Evolutionary conservation across 2,797 vertebrate genomes (phyloP), one percentile per base, ranked within the genome.

Genomic region (Babyrousa celebensis): DNA sequence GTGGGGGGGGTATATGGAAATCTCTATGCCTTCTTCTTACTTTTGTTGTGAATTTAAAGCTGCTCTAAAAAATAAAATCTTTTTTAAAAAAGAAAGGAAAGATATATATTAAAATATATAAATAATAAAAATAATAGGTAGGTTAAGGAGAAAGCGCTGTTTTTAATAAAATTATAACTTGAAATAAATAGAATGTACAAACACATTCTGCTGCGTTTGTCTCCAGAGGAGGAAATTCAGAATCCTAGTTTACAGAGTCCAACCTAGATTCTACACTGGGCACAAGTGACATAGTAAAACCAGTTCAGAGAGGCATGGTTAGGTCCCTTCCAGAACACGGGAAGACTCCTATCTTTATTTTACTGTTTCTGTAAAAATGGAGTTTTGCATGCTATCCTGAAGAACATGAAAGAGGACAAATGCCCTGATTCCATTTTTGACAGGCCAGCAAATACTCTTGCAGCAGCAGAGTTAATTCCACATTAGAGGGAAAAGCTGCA

Each of bases 211-310:
- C 20, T 79, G 23, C 20, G 75, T 85, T 95, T 88, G 12, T 12
- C 12, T 79, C 48, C 11, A 84, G 56, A 80, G 36, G 71, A 96
- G 88, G 18, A 91, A 85, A 89, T 89, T 84, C 7, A 84, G 32
- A 94, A 85, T 91, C 25, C 20, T 74, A 63, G 36, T 43, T 95
- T 80, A 27, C 29, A 68, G 32, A 91, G 63, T 52, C 63, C 54
- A 60, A 67, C 4, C 20, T 89, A 25, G 32, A 48, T 32, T 75
- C 71, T 32, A 68, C 23, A 11, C 7, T 7, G 85, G 62, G n/a
- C 27, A 29, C 5, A 25, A 71, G n/a, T 25, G 48, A 67, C 8
- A 62, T 0, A n/a, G 25, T 36, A 80, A 72, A 86, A 10, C 10
- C 12, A 29, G 36, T 32, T 89, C n/a, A 52, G 48, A 89, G 60